Percentiles rank a stretch among this genome's conserved stretches.
phyloP scores from a whole-genome alignment of 2,888 invertebrate species.

The Tethea ocularis region DNA sequence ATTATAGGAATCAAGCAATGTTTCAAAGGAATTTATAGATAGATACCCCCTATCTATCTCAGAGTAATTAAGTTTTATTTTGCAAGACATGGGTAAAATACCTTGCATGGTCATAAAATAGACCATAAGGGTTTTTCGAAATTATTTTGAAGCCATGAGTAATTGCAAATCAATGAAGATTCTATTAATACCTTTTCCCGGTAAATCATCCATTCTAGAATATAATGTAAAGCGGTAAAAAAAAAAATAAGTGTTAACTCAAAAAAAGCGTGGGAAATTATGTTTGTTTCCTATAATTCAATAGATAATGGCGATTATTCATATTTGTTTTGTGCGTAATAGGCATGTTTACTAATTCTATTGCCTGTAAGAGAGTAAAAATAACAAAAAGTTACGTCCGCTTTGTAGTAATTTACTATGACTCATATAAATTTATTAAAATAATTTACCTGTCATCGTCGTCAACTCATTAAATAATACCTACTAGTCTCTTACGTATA shows the following conservation, averaged over 20 bases:
- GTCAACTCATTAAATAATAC: not conserved
- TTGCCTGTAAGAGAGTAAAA: too few species aligned
- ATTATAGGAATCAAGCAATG: too few species aligned
- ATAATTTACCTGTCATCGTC: not conserved
- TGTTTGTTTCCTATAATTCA: not conserved
- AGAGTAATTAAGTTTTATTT: too few species aligned
- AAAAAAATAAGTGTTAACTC: not conserved
- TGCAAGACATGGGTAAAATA: not conserved
- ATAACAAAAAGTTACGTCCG: not conserved
- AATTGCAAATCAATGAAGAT: not conserved
- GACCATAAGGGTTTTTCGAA: not conserved
- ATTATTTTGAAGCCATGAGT: not conserved
- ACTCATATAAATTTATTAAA: not conserved
- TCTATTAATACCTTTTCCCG: not conserved
- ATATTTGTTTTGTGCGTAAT: too few species aligned
- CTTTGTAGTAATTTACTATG: not conserved
- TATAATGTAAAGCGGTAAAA: not conserved
- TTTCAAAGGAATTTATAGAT: too few species aligned
- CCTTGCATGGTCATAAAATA: too few species aligned
- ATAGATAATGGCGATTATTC: too few species aligned
- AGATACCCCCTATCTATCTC: too few species aligned
- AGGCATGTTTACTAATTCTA: too few species aligned
- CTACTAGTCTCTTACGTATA: not conserved
- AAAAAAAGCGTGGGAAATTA: not conserved
- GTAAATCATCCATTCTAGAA: not conserved